Base-by-base conservation (phyloP, 2,888 invertebrate genomes). In the Microplitis manilae region DNA sequence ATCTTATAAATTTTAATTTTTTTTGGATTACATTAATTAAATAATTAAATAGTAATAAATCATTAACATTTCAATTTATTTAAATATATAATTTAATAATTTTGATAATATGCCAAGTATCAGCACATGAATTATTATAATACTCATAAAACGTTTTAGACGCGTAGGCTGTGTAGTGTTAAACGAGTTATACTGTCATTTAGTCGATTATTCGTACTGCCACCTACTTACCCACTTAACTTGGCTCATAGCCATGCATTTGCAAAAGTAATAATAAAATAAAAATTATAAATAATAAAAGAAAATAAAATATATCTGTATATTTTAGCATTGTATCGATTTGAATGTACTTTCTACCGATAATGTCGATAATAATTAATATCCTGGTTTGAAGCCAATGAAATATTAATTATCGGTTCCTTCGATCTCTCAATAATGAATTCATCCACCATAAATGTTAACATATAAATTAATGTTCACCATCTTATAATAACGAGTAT, bases 171-270 rank as follows among this genome's bases (percentile, higher is more conserved):
- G 17, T 5, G 20, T 69, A 70, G 59, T 71, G 75, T 77, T 79
- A 75, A 71, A 50, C 50, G 50, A 50, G 50, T 50, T 50, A 13
- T 50, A 50, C 50, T 50, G 50, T 50, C 50, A 50, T 50, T 9
- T 50, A 50, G 50, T 50, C 50, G 50, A 50, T 50, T 80, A 76
- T 79, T 80, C 76, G 79, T 59, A 77, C 77, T 79, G 77, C 79
- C 79, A 79, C 81, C 81, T 81, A 81, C 81, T 79, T 79, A 81
- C 78, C 79, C 78, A 79, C 77, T 81, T 81, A 74, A 79, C 67
- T 73, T 39, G 75, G 77, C 73, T 73, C 73, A 64, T 64, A n/a
- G 62, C 39, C 13, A 41, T 30, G 30, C 30, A 30, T 70, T 70
- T 4, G 17, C 17, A 17, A 40, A 39, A 15, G 40, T 50, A 50